Conservation (phyloP, 2,888 invertebrate genomes). For the Ectropis crepuscularia region DNA sequence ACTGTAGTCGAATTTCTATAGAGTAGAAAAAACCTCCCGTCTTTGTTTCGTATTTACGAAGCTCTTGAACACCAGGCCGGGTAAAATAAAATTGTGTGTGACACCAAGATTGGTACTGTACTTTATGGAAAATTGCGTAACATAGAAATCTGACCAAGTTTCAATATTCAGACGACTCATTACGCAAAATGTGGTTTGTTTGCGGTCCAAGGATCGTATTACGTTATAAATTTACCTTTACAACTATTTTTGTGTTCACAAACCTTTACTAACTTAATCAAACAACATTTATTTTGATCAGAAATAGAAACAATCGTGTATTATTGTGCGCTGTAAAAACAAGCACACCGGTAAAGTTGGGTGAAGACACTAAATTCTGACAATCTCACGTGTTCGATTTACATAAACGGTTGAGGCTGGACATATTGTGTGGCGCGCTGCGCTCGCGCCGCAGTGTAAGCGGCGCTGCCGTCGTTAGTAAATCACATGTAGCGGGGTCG, state of each 20-base stretch:
- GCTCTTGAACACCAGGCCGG: conserved; percentile 12
- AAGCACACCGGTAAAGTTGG: conserved; percentile 58
- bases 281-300: conserved; percentile 47
- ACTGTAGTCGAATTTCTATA: conserved; percentile 53
- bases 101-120: conserved; percentile 17
- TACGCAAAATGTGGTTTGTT: conserved; percentile 26
- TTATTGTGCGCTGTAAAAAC: conserved; percentile 60
- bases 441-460: conserved; percentile 62
- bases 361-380: conserved; percentile 43
- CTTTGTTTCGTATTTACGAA: conserved; percentile 44
- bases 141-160: conserved; percentile 13
- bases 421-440: conserved; percentile 38
- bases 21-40: conserved; percentile 54
- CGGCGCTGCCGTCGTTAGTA: conserved; percentile 58
- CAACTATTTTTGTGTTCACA: conserved; percentile 14
- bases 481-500: conserved; percentile 70
- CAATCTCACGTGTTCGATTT: conserved; percentile 47
- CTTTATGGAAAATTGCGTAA: conserved; percentile 30
- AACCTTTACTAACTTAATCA: conserved; percentile 43
- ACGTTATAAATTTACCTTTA: conserved; percentile 18
- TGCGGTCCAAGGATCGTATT: conserved; percentile 13
- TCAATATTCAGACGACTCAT: conserved; percentile 16
- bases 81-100: conserved; percentile 15
- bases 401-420: conserved; percentile 55
- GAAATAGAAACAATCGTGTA: conserved; percentile 55